phyloP scores from a whole-genome alignment of 2,888 invertebrate genomes.

The Erynnis tages region DNA sequence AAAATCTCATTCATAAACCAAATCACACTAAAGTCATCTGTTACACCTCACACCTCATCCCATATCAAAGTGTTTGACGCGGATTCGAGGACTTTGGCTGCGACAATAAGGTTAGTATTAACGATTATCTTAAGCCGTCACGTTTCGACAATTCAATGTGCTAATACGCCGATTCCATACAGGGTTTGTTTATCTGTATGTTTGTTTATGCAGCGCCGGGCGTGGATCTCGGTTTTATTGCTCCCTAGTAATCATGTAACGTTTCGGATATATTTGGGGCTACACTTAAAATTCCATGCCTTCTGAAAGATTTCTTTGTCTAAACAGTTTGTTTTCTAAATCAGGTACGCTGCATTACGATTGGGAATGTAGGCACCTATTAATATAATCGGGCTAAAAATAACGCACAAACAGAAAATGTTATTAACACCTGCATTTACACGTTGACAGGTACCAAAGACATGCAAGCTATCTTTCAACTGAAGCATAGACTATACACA shows the following conservation, averaged over 20 bases:
- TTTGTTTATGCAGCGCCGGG: constrained; percentile 47
- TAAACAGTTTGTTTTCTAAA: constrained; percentile 37
- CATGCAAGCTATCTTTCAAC: no score
- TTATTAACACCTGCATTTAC: neutral
- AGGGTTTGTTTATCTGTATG: constrained; percentile 53
- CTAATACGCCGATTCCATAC: constrained; percentile 55
- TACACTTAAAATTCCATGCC: constrained; percentile 49
- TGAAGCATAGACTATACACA: no score
- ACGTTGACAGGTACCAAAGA: no score
- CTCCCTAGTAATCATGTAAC: constrained; percentile 31
- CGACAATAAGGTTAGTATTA: constrained; percentile 49
- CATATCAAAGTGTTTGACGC: neutral
- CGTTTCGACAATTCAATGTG: constrained; percentile 66
- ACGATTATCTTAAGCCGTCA: constrained; percentile 60
- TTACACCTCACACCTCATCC: neutral
- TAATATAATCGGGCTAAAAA: constrained; percentile 15
- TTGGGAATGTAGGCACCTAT: constrained; percentile 7
- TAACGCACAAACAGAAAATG: neutral
- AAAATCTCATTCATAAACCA: constrained; percentile 13
- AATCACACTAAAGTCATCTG: neutral
- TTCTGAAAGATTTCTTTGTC: constrained; percentile 54
- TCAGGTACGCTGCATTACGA: constrained; percentile 34
- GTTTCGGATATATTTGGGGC: constrained; percentile 26
- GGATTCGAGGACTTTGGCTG: constrained; percentile 10
- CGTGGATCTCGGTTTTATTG: constrained; percentile 52